Conservation (phyloP, 2,797 vertebrate species). For the Euthynnus affinis region DNA sequence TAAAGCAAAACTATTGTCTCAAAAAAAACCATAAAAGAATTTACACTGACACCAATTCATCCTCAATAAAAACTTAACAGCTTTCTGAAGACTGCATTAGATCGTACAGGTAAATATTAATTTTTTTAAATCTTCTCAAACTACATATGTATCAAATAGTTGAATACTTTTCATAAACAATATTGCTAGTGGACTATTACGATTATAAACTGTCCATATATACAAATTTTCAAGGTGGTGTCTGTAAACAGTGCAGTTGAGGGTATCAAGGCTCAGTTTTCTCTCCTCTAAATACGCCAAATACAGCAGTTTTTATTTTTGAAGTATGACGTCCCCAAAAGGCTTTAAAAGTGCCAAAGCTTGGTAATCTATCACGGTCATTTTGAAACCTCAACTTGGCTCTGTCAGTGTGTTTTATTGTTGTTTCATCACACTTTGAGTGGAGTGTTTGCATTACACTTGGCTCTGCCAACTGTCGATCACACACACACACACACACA, state of each 20-base stretch:
- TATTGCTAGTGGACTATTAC: neutral
- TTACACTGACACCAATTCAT: neutral
- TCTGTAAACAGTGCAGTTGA: neutral
- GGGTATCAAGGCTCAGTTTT: neutral
- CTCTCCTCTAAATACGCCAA: neutral
- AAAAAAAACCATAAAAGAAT: neutral
- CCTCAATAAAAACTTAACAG: neutral
- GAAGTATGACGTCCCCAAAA: conserved; percentile 3
- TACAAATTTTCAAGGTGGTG: neutral
- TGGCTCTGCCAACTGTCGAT: conserved; percentile 46
- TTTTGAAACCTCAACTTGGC: conserved; percentile 10
- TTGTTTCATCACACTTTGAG: conserved; percentile 24
- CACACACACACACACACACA: neutral
- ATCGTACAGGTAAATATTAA: neutral
- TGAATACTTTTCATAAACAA: neutral
- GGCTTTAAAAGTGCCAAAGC: conserved; percentile 3
- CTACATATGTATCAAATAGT: neutral
- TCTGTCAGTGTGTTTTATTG: conserved; percentile 35
- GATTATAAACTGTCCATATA: neutral
- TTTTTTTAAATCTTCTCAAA: too few species aligned
- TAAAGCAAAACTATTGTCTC: neutral
- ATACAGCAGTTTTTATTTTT: neutral
- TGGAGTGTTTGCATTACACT: conserved; percentile 27
- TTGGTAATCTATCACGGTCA: conserved; percentile 18
- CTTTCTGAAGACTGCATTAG: neutral